These are phyloP conservation scores for Coenobita brevimanus DNA, from an alignment of 1,140 invertebrate genomes.

Conservation along the genomic window DNA sequence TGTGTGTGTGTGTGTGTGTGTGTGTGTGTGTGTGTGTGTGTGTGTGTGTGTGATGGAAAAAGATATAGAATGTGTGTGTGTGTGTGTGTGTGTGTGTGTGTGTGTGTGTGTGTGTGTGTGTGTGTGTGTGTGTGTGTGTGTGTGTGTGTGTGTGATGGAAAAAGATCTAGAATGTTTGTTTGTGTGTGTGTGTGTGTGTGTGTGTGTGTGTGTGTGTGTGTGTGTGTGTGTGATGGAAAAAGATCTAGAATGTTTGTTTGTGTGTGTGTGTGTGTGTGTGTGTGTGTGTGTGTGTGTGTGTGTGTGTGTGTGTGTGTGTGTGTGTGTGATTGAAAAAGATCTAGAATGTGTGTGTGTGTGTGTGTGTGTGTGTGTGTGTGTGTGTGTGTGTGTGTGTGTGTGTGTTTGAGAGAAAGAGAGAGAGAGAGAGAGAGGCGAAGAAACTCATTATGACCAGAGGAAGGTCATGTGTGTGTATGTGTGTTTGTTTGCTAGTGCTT, in stretches of 20 bases:
- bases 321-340: too few species aligned
- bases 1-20: conserved; percentile 1
- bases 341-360: too few species aligned
- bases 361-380: conserved; percentile 21
- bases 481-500: not conserved
- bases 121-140: conserved; percentile 5
- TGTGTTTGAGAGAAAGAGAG: too few species aligned
- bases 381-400: too few species aligned
- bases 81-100: not conserved
- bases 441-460: not conserved
- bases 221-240: too few species aligned
- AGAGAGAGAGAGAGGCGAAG: too few species aligned
- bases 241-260: too few species aligned
- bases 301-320: not conserved
- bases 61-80: conserved; percentile 5
- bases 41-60: too few species aligned
- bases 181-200: too few species aligned
- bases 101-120: conserved; percentile 5
- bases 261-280: too few species aligned
- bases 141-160: too few species aligned
- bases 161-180: too few species aligned
- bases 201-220: not conserved
- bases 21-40: conserved; percentile 11
- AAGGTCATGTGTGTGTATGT: not conserved
- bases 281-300: not conserved